Conservation (phyloP, 2,113 vertebrate genomes). For the Phaethon lepturus region DNA sequence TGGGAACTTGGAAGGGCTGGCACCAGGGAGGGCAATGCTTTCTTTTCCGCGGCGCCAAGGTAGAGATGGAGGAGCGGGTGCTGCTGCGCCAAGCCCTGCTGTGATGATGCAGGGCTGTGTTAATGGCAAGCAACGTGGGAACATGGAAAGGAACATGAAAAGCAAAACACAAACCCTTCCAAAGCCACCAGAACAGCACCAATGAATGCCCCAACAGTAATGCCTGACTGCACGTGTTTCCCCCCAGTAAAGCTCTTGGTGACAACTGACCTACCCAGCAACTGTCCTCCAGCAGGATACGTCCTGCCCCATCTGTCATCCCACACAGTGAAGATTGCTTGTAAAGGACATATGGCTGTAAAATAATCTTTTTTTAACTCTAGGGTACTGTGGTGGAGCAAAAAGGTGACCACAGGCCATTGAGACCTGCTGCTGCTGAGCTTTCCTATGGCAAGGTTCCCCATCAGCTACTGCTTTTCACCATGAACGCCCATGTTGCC, state of each 20-base stretch:
- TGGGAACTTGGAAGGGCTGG: accelerated
- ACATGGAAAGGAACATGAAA: neutral
- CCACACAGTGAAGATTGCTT: neutral
- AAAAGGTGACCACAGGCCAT: neutral
- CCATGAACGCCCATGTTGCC: neutral
- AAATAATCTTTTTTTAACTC: neutral
- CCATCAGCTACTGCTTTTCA: neutral
- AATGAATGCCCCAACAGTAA: neutral
- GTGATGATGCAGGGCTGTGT: neutral
- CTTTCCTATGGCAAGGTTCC: neutral
- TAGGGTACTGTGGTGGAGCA: neutral
- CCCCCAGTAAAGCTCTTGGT: neutral
- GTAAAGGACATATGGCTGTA: neutral
- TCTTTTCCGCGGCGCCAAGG: neutral
- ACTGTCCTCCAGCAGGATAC: neutral
- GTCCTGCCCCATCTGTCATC: neutral
- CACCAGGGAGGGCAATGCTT: neutral
- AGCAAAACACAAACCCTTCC: neutral
- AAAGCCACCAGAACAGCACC: neutral
- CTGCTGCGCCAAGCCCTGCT: neutral
- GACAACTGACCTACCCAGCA: accelerated
- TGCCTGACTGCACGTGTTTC: accelerated
- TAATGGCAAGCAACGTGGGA: neutral
- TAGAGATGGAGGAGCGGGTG: neutral
- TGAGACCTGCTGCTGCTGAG: neutral